Evolutionary conservation across 53 echinoderm and acorn worm genomes (phyloP).

Genomic region (Holothuria leucospilota): DNA sequence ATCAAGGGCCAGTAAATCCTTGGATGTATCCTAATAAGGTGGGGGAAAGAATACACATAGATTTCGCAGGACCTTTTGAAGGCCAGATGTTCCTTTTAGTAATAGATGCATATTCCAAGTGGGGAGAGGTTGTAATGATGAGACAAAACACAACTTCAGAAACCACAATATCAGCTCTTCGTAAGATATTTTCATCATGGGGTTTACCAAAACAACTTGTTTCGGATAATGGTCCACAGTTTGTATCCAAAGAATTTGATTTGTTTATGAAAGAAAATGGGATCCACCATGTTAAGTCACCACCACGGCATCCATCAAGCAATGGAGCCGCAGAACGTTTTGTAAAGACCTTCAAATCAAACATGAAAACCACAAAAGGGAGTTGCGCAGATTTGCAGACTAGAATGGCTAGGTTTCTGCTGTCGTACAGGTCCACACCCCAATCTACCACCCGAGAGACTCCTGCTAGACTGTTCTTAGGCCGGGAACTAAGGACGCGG

Average conservation of each 20-base stretch:
- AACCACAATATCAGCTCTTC: constrained; percentile 21
- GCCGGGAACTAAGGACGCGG: background rate
- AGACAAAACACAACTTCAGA: constrained; percentile 53
- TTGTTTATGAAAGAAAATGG: constrained; percentile 15
- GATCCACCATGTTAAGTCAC: constrained; percentile 39
- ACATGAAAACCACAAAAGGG: background rate
- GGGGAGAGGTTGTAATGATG: constrained; percentile 65
- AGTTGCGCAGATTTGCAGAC: constrained; percentile 1
- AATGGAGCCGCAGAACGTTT: constrained; percentile 37
- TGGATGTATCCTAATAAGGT: constrained; percentile 18
- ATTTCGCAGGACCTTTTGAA: constrained; percentile 50
- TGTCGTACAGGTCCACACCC: constrained; percentile 19
- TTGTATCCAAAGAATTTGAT: constrained; percentile 19
- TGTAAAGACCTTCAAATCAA: constrained; percentile 42
- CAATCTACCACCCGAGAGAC: constrained; percentile 27
- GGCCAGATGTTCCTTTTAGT: constrained; percentile 68
- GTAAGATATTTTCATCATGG: constrained; percentile 32
- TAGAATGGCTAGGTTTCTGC: constrained; percentile 7
- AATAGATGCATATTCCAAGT: constrained; percentile 71
- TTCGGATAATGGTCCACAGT: constrained; percentile 38
- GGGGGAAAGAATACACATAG: constrained; percentile 32
- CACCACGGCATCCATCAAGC: constrained; percentile 33
- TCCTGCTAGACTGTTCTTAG: constrained; percentile 25
- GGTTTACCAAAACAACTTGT: constrained; percentile 44
- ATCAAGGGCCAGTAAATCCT: constrained; percentile 18